A percentile compares a stretch with the other conserved stretches of the same genome.
These are phyloP conservation scores for Ornithorhynchus anatinus DNA, from an alignment of 2,113 vertebrate genomes.

Conservation along the genomic window DNA sequence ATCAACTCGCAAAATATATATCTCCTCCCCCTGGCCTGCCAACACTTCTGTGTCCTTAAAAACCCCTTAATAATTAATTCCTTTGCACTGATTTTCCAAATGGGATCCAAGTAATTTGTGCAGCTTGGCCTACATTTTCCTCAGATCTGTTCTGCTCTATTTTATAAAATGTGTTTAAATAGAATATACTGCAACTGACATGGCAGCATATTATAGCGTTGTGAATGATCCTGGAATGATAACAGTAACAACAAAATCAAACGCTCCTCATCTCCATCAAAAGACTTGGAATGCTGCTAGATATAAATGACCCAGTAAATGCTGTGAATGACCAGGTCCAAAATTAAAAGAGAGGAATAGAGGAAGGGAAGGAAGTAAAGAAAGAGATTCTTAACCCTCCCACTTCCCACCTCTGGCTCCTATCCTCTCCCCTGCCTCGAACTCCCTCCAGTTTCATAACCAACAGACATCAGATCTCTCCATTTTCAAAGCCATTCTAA, in stretches of 20 bases:
- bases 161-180: neutral
- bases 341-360: conserved; percentile 14
- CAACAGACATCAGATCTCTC: too few relatives aligned
- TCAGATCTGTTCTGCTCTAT: neutral
- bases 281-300: neutral
- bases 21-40: neutral
- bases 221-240: conserved; percentile 18
- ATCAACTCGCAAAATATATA: too few relatives aligned
- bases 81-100: neutral
- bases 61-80: neutral
- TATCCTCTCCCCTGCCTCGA: too few relatives aligned
- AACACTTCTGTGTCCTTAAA: neutral
- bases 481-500: too few relatives aligned
- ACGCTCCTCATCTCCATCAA: conserved; percentile 10
- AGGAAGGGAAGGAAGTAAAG: too few relatives aligned
- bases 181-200: neutral
- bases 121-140: neutral
- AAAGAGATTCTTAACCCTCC: too few relatives aligned
- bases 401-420: too few relatives aligned
- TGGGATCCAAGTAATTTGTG: neutral
- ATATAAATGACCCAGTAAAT: neutral
- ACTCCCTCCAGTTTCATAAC: too few relatives aligned
- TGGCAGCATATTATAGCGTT: neutral
- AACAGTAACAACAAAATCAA: conserved; percentile 1
- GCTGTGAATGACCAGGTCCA: neutral